A percentile compares a stretch with the other conserved stretches of the same genome.
Evolutionary conservation across 2,113 vertebrate genomes (phyloP).

Genomic region (Coptodon rendalli): DNA sequence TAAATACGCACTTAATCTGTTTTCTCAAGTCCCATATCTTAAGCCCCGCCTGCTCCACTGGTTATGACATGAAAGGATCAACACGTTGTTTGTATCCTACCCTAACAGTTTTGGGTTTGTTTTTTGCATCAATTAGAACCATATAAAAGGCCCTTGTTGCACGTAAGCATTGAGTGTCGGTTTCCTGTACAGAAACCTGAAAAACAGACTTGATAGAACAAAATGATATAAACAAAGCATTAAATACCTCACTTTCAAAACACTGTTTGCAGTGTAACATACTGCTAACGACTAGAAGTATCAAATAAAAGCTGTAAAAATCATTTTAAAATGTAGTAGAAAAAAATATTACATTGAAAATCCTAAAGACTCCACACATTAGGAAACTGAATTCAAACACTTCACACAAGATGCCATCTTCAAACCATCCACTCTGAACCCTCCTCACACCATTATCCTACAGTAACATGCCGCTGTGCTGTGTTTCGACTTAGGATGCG

Average conservation of each 20-base stretch:
- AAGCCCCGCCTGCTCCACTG: neutral
- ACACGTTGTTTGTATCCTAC: neutral
- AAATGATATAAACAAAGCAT: neutral
- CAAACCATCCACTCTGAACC: accelerated
- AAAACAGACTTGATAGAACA: neutral
- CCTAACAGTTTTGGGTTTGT: neutral
- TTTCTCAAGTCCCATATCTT: neutral
- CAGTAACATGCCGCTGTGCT: neutral
- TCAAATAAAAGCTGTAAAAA: neutral
- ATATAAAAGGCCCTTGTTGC: neutral
- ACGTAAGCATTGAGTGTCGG: no score
- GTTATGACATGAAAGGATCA: neutral
- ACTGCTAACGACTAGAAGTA: neutral
- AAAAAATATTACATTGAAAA: neutral
- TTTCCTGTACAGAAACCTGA: neutral
- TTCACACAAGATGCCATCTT: neutral
- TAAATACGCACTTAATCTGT: neutral
- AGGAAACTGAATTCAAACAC: neutral
- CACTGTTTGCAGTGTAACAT: neutral
- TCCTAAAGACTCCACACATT: accelerated
- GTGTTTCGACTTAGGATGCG: neutral
- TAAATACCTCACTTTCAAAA: neutral
- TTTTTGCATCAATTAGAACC: neutral
- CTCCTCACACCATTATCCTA: neutral
- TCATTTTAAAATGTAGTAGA: neutral